Evolutionary conservation across 2,113 vertebrate genomes (phyloP).

Genomic region (Trachemys scripta): DNA sequence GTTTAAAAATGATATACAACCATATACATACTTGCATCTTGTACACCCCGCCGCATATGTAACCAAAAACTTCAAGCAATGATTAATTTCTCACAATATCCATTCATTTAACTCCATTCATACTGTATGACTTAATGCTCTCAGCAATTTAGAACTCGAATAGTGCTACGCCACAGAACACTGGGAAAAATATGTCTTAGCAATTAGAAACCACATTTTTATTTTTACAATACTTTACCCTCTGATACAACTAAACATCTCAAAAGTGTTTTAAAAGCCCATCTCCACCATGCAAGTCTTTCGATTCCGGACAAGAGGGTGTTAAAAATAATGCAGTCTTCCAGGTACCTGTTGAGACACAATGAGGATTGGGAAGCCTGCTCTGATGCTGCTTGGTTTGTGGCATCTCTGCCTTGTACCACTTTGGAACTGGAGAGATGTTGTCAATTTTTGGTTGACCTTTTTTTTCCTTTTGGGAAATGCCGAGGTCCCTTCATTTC

Average conservation of each 20-base stretch:
- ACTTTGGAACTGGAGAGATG: neutral
- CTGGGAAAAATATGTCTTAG: neutral
- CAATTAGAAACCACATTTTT: neutral
- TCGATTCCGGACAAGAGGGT: neutral
- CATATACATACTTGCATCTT: neutral
- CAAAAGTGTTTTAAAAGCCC: neutral
- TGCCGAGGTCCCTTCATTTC: neutral
- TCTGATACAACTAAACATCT: neutral
- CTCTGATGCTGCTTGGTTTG: neutral
- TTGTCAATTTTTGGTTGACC: neutral
- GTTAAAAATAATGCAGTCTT: neutral
- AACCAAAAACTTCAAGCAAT: neutral
- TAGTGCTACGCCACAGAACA: neutral
- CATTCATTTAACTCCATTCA: neutral
- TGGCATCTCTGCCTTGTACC: neutral
- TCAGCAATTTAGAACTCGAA: neutral
- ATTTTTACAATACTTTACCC: neutral
- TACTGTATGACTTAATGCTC: neutral
- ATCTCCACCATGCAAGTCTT: neutral
- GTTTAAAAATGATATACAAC: neutral
- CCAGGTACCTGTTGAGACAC: neutral
- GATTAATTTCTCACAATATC: neutral
- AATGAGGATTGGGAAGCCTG: neutral
- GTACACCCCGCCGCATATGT: neutral
- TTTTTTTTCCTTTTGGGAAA: neutral